Percentiles rank a stretch among this genome's conserved stretches.
phyloP scores from a whole-genome alignment of 2,113 vertebrate genomes.

The Sialia sialis region DNA sequence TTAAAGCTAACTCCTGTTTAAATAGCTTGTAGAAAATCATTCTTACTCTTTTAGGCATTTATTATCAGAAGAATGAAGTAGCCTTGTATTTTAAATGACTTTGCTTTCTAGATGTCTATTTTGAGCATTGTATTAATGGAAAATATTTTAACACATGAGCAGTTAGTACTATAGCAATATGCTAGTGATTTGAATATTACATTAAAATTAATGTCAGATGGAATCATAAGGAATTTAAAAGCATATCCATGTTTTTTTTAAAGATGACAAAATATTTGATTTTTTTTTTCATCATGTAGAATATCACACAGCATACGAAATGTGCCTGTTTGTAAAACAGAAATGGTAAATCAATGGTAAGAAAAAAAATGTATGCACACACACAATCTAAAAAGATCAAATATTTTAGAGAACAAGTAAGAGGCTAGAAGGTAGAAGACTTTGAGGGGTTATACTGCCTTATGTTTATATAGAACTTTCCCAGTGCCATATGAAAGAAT shows the following conservation, averaged over 20 bases:
- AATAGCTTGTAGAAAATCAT: background rate
- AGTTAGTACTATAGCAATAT: background rate
- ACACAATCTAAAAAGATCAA: background rate
- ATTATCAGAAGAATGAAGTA: background rate
- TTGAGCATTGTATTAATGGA: background rate
- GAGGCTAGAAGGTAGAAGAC: background rate
- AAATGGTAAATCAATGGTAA: background rate
- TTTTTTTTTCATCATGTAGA: background rate
- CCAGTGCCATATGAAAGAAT: background rate
- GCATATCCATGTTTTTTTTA: background rate
- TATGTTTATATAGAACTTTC: background rate
- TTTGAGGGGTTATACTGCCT: background rate
- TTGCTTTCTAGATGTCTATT: background rate
- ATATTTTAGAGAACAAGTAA: background rate
- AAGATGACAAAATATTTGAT: background rate
- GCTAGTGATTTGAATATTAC: background rate
- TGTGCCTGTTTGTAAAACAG: background rate
- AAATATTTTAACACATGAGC: background rate
- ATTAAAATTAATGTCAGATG: background rate
- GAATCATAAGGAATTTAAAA: background rate
- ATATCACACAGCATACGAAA: background rate
- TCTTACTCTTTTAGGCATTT: background rate
- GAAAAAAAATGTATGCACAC: background rate
- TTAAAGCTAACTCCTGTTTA: background rate
- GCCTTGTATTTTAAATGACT: background rate